phyloP scores from a whole-genome alignment of 2,797 vertebrate species.

The Psittacula derbiana region DNA sequence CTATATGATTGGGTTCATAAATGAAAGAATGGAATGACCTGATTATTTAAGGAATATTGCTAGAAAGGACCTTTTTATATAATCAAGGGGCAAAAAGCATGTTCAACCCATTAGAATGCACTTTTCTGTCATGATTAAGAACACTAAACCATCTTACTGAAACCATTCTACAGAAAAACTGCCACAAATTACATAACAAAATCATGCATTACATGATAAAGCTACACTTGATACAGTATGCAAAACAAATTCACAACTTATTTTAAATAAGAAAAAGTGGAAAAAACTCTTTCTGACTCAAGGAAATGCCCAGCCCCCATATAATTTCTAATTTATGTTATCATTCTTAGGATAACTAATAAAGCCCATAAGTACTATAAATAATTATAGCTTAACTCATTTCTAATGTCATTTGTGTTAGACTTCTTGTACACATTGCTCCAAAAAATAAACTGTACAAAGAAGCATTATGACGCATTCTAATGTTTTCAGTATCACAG shows the following conservation, averaged over 20 bases:
- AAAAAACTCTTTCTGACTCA: background rate
- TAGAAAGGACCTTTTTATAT: background rate
- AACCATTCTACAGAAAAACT: background rate
- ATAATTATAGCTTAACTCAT: background rate
- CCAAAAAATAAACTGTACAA: background rate
- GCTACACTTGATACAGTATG: background rate
- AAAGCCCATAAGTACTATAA: background rate
- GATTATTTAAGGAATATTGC: background rate
- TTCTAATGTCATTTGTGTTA: background rate
- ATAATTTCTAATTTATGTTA: background rate
- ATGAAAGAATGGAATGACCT: background rate
- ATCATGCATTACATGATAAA: background rate
- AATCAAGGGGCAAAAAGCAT: background rate
- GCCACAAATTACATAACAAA: background rate
- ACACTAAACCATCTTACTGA: background rate
- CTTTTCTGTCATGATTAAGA: background rate
- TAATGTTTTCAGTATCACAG: background rate
- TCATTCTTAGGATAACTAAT: background rate
- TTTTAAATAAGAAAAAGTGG: background rate
- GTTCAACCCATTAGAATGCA: background rate
- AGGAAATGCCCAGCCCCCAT: background rate
- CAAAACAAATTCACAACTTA: background rate
- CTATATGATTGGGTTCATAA: background rate
- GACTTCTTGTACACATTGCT: background rate
- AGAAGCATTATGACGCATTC: background rate